Conservation (phyloP, 1,140 invertebrate species). For the Papilio xuthus region DNA sequence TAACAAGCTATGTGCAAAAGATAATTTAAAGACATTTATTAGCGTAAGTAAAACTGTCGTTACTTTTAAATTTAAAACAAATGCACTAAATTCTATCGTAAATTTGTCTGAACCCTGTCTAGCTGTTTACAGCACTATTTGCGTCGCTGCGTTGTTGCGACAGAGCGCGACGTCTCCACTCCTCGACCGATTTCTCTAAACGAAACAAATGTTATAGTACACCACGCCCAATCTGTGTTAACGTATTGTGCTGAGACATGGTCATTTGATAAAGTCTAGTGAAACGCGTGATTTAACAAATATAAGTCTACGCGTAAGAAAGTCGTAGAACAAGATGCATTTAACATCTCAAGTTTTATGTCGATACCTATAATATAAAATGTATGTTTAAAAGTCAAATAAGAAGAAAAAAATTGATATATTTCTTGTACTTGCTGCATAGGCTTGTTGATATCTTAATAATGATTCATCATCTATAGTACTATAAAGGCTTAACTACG, state of each 20-base stretch:
- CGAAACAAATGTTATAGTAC: neutral
- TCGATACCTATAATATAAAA: too few species aligned
- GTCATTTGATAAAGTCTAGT: too few species aligned
- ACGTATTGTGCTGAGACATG: too few species aligned
- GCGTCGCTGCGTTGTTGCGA: neutral
- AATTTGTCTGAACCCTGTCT: neutral
- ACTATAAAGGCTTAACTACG: neutral
- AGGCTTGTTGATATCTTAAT: too few species aligned
- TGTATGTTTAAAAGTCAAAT: too few species aligned
- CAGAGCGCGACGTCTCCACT: neutral
- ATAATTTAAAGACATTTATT: neutral
- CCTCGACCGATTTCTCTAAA: neutral
- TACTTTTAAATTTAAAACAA: slow-evolving; percentile 7
- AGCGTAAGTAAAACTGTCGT: neutral
- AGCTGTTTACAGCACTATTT: neutral
- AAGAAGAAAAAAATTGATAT: too few species aligned
- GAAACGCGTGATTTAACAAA: too few species aligned
- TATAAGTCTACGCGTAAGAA: too few species aligned
- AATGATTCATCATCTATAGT: neutral
- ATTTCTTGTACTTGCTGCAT: neutral
- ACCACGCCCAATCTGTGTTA: too few species aligned
- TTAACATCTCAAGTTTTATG: too few species aligned
- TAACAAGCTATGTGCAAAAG: neutral
- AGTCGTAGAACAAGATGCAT: too few species aligned
- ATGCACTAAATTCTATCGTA: slow-evolving; percentile 8